Evolutionary conservation across 1,140 invertebrate genomes (phyloP).

Genomic region (Neuroterus valhalla): DNA sequence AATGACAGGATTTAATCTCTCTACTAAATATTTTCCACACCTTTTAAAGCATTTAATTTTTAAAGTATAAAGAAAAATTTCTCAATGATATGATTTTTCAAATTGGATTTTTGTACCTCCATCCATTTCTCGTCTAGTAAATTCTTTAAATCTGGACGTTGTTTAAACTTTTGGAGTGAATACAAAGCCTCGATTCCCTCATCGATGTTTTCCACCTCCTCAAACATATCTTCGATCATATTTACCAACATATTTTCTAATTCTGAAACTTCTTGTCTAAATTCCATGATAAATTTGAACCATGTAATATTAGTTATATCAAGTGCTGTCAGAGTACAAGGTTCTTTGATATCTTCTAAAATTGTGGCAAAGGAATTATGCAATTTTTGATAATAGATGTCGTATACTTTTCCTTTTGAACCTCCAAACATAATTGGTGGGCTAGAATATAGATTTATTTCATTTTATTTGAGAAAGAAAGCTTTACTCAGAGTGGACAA

Average conservation of each 20-base stretch:
- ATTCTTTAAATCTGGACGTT: constrained; percentile 78
- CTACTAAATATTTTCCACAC: constrained; percentile 85
- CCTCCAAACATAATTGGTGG: constrained; percentile 77
- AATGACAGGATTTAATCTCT: constrained; percentile 76
- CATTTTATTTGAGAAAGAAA: constrained; percentile 38
- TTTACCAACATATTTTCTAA: constrained; percentile 82
- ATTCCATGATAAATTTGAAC: constrained; percentile 84
- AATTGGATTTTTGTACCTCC: constrained; percentile 61
- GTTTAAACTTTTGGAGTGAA: constrained; percentile 82
- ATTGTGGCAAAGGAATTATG: constrained; percentile 49
- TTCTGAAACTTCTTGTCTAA: constrained; percentile 78
- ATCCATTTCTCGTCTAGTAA: constrained; percentile 80
- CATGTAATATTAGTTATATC: constrained; percentile 83
- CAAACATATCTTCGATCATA: constrained; percentile 81
- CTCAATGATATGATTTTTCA: background rate
- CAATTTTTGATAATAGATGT: constrained; percentile 81
- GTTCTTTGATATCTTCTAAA: constrained; percentile 77
- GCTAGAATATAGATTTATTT: constrained; percentile 32
- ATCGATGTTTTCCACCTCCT: constrained; percentile 80
- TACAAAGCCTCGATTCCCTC: constrained; percentile 83
- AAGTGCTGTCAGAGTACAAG: constrained; percentile 78
- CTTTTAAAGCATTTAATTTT: constrained; percentile 63
- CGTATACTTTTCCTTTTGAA: constrained; percentile 82
- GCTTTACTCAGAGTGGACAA: constrained; percentile 31
- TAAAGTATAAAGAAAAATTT: background rate